These are phyloP conservation scores for Origma solitaria DNA, from an alignment of 2,113 vertebrate species.

Conservation along the genomic window DNA sequence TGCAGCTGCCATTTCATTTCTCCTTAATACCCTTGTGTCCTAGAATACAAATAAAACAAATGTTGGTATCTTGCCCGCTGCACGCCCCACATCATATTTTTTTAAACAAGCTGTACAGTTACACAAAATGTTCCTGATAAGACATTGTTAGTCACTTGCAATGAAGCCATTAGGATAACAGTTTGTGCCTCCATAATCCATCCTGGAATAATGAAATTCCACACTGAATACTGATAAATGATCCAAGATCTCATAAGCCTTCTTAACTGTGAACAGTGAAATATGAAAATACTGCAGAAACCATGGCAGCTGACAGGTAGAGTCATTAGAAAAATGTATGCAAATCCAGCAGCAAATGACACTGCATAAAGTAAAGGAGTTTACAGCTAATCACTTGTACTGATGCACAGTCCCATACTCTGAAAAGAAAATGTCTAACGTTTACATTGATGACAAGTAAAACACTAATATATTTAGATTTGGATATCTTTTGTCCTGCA, in stretches of 20 bases:
- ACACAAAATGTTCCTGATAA: slow-evolving; percentile 7
- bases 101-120: background rate
- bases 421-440: background rate
- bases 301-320: slow-evolving; percentile 41
- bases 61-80: slow-evolving; percentile 13
- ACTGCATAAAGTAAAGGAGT: slow-evolving; percentile 12
- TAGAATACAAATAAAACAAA: slow-evolving; percentile 66
- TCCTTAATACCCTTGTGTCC: slow-evolving; percentile 65
- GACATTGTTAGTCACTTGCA: slow-evolving; percentile 7
- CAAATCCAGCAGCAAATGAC: slow-evolving; percentile 38
- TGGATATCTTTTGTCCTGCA: background rate
- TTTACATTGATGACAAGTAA: background rate
- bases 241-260: slow-evolving; percentile 48
- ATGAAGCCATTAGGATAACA: background rate
- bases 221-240: background rate
- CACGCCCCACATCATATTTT: background rate
- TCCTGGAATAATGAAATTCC: slow-evolving; percentile 27
- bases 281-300: slow-evolving; percentile 39
- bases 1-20: slow-evolving; percentile 67
- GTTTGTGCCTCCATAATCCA: slow-evolving; percentile 15
- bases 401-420: background rate
- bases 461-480: background rate
- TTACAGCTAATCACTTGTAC: slow-evolving; percentile 12
- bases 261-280: slow-evolving; percentile 33
- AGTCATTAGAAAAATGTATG: slow-evolving; percentile 20